These are phyloP conservation scores for Ctenomys sociabilis DNA, from an alignment of 2,113 vertebrate species.

Conservation along the genomic window DNA sequence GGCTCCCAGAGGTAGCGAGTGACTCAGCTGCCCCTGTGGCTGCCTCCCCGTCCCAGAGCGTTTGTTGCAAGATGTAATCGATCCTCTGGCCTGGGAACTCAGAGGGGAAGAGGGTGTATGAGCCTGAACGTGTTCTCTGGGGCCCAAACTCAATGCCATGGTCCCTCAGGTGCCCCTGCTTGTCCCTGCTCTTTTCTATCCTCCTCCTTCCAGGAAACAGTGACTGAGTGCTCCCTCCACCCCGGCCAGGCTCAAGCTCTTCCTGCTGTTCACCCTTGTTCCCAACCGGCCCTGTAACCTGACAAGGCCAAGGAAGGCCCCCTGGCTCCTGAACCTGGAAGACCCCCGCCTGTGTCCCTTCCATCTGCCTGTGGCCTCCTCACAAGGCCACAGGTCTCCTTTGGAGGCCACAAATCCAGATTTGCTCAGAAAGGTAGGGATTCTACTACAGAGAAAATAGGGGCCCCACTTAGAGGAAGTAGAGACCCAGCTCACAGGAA, in stretches of 20 bases:
- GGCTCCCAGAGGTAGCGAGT: not conserved
- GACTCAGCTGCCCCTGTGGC: not conserved
- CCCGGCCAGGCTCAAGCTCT: accelerated
- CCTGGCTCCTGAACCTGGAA: not conserved
- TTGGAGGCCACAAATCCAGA: not conserved
- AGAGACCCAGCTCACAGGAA: too few species aligned
- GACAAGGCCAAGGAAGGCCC: not conserved
- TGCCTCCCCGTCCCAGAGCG: not conserved
- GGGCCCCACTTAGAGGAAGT: not conserved
- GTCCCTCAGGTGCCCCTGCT: accelerated
- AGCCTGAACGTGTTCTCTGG: not conserved
- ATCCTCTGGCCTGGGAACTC: not conserved
- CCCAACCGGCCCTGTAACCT: too few species aligned
- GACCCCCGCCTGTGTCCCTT: not conserved
- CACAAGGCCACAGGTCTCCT: not conserved
- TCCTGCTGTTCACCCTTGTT: accelerated
- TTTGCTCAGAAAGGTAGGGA: not conserved
- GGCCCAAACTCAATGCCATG: too few species aligned
- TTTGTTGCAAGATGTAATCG: not conserved
- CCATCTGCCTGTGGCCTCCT: not conserved
- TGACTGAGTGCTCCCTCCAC: accelerated
- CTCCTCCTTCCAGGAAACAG: not conserved
- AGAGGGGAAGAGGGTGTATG: not conserved
- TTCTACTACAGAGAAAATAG: not conserved
- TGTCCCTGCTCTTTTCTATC: accelerated